A percentile compares a stretch with the other conserved stretches of the same genome.
These are phyloP conservation scores for Turnix velox DNA, from an alignment of 2,113 vertebrate species.

Conservation along the genomic window DNA sequence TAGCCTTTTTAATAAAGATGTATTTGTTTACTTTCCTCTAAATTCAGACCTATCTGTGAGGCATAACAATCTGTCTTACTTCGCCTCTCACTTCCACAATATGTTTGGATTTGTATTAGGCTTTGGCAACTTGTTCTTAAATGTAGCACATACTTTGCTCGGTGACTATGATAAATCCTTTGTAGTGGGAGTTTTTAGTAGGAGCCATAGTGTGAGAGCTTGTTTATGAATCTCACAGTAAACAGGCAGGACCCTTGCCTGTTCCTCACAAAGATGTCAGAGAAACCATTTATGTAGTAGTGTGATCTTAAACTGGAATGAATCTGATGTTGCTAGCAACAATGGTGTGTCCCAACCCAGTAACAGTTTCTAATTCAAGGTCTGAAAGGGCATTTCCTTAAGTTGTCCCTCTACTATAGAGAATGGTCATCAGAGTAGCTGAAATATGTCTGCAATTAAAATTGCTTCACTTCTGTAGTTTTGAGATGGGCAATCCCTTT, in stretches of 20 bases:
- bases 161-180: neutral
- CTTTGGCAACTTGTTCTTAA: neutral
- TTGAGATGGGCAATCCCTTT: neutral
- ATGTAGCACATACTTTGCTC: neutral
- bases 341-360: neutral
- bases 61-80: neutral
- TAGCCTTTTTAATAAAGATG: neutral
- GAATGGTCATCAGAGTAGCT: neutral
- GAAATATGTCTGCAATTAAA: neutral
- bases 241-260: neutral
- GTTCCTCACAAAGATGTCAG: neutral
- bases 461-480: neutral
- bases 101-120: neutral
- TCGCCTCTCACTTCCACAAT: neutral
- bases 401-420: neutral
- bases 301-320: neutral
- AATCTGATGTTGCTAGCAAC: neutral
- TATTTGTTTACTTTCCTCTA: neutral
- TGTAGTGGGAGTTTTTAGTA: neutral
- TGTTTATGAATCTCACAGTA: neutral
- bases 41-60: neutral
- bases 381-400: neutral
- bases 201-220: neutral
- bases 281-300: neutral
- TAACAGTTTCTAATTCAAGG: neutral